Evolutionary conservation across 2,888 invertebrate genomes (phyloP).

Genomic region (Platerodrilus igneus): DNA sequence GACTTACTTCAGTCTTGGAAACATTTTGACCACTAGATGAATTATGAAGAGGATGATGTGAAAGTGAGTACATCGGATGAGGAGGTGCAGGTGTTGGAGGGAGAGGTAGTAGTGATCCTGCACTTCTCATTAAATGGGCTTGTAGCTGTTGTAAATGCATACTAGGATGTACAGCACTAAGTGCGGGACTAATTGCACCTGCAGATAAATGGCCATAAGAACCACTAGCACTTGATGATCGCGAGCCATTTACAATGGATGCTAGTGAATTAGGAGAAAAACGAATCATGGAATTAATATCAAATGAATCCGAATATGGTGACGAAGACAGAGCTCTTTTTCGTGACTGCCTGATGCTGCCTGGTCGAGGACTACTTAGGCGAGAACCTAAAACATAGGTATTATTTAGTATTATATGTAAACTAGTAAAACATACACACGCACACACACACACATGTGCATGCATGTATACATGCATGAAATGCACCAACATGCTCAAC

Average conservation of each 20-base stretch:
- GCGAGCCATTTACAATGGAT: conserved; percentile 74
- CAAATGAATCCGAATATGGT: conserved; percentile 91
- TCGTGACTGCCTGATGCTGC: conserved; percentile 56
- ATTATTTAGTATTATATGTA: too few relatives aligned
- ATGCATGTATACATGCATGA: too few relatives aligned
- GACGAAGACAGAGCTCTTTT: conserved; percentile 93
- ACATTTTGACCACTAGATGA: conserved; percentile 36
- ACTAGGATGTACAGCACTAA: conserved; percentile 58
- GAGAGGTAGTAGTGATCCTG: conserved; percentile 51
- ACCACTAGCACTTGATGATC: conserved; percentile 86
- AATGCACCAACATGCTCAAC: too few relatives aligned
- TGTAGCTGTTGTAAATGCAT: conserved; percentile 70
- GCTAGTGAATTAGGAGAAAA: conserved; percentile 91
- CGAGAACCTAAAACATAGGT: conserved; percentile 59
- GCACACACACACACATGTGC: too few relatives aligned
- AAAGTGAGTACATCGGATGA: conserved; percentile 46
- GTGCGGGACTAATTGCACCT: conserved; percentile 83
- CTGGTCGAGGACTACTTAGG: conserved; percentile 60
- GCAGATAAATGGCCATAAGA: conserved; percentile 96
- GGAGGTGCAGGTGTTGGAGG: conserved; percentile 48
- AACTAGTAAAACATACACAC: too few relatives aligned
- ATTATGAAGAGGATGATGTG: conserved; percentile 46
- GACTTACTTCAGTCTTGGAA: conserved; percentile 44
- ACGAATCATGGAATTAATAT: conserved; percentile 92
- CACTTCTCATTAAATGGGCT: conserved; percentile 73